phyloP scores from a whole-genome alignment of 2,797 vertebrate genomes.

The Botia kubotai region DNA sequence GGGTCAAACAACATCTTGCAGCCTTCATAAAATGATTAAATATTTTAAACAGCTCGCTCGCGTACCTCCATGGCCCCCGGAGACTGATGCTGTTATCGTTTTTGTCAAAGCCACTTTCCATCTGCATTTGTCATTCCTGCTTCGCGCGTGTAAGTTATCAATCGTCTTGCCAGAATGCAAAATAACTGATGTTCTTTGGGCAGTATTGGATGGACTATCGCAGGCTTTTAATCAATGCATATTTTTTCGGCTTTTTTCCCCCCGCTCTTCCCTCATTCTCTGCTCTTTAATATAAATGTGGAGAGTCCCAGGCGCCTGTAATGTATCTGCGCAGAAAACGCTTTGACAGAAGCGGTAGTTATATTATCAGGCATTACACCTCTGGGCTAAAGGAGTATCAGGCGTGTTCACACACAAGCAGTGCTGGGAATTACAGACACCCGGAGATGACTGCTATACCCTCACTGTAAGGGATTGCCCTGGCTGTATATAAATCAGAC shows the following conservation, averaged over 20 bases:
- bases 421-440: constrained; percentile 80
- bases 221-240: constrained; percentile 99
- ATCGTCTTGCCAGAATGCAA: constrained; percentile 99
- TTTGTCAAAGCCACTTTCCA: constrained; percentile 99
- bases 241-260: constrained; percentile 86
- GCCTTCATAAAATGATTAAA: constrained; percentile 99
- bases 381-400: constrained; percentile 91
- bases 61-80: constrained; percentile 92
- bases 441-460: constrained; percentile 81
- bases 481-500: constrained; percentile 94
- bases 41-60: constrained; percentile 99
- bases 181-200: constrained; percentile 99
- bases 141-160: constrained; percentile 99
- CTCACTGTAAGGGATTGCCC: constrained; percentile 89
- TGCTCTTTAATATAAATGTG: constrained; percentile 97
- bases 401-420: constrained; percentile 82
- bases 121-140: constrained; percentile 98
- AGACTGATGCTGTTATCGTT: constrained; percentile 99
- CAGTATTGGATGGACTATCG: constrained; percentile 99
- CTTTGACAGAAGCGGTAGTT: constrained; percentile 95
- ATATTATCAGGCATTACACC: constrained; percentile 99
- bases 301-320: constrained; percentile 89
- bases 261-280: constrained; percentile 83
- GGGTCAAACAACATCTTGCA: constrained; percentile 99
- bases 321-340: constrained; percentile 88